Base-by-base conservation (phyloP, 2,113 vertebrate species). In the Orycteropus afer region DNA sequence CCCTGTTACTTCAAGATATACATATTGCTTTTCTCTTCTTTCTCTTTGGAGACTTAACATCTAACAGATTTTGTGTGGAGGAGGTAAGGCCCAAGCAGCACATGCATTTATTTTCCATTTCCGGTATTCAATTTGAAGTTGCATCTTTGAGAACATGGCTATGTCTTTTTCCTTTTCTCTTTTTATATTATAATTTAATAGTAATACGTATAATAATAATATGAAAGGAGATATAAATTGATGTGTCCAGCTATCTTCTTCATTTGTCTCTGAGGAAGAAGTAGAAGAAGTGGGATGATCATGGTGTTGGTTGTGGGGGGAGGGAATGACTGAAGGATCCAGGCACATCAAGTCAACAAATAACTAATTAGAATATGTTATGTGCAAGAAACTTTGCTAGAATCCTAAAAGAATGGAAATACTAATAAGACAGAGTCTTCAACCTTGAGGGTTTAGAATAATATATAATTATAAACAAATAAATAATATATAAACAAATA, bases 121-220 rank as follows among this genome's bases (percentile, higher is more conserved):
- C 25, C 73, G 18, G 18, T 79, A 13, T 84, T 77, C 45, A 89
- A 51, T 82, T n/a, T 76, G 2, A 57, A 57, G 55, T 57, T 86
- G 82, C 34, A 42, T 80, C 51, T 87, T 23, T 65, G 51, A 47
- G 63, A 7, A 0, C 23, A 53, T 5, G 34, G 11, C 51, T 85
- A 45, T 90, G 10, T 32, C 53, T 79, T 91, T 90, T 71, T 81
- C 29, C 4, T 76, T 90, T 84, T 88, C n/a, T n/a, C n/a, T n/a
- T n/a, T n/a, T n/a, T n/a, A n/a, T n/a, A n/a, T n/a, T n/a, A n/a
- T n/a, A n/a, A 74, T n/a, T 81, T 89, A 63, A 20, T 55, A 45
- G 57, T 51, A 37, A 78, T 77, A 22, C 81, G 32, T 76, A 14
- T 81, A 57, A 57, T 22, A 22, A 23, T 57, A 57, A 57, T 57